Base-by-base conservation (phyloP, 2,113 vertebrate species). In the Vanacampus margaritifer region DNA sequence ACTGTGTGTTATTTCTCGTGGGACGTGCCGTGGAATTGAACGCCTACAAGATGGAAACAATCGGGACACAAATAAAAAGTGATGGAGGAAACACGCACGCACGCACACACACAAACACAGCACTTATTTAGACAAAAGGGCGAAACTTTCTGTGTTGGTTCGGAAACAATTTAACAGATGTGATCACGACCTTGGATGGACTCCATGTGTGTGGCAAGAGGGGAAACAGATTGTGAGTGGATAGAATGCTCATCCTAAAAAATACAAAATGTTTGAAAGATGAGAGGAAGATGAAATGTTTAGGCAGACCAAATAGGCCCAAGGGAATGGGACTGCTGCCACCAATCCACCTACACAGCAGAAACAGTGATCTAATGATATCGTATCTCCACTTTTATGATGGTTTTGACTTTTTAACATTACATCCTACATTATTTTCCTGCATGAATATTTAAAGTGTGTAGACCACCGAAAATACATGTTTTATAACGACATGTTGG, bases 191-290 rank as follows among this genome's bases (percentile, higher is more conserved):
- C 78, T 46, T 70, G 67, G 79, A 75, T 72, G 67, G 79, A 78
- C 69, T 74, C 46, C 64, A 65, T 64, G 67, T 80, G 64, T 78
- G 78, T 75, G 73, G 74, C 61, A 24, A 62, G 64, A 73, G 58
- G 7, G 71, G 14, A 69, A 85, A 82, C 88, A 90, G 89, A 77
- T 86, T 89, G 87, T 73, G 81, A 86, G 90, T 91, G 87, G 90
- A 87, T 66, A 71, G 83, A 88, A 83, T 68, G 61, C 59, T 80
- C 73, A 65, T 68, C 75, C 80, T 72, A 41, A 64, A 64, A 64
- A 46, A 43, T 82, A 86, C 81, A 80, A 80, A 73, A 75, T 57
- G 64, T 69, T 6, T 67, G 64, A 71, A 79, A 66, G 71, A 45
- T 11, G 65, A 75, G 73, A 73, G 36, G 51, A 77, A 73, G 76